Percentiles rank a stretch among this genome's conserved stretches.
These are phyloP conservation scores for Thaleichthys pacificus DNA, from an alignment of 2,797 vertebrate species.

Conservation along the genomic window DNA sequence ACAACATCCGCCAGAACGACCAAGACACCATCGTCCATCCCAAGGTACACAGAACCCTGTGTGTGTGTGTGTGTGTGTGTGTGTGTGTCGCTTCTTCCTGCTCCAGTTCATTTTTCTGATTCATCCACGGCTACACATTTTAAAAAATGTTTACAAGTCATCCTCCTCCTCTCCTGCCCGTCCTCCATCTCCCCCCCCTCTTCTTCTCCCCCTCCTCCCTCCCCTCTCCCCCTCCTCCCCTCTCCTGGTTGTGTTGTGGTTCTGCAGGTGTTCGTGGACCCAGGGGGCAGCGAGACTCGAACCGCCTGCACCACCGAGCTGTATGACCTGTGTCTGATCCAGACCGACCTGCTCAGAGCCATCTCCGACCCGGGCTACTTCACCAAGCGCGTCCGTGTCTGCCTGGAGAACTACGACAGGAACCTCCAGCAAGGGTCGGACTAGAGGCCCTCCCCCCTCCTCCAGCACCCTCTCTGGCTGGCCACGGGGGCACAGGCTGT, in stretches of 20 bases:
- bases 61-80: not conserved
- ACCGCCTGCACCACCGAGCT: constrained; percentile 76
- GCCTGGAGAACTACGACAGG: constrained; percentile 82
- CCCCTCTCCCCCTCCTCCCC: not conserved
- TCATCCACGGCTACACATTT: too few relatives aligned
- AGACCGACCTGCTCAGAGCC: constrained; percentile 84
- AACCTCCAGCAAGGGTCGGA: constrained; percentile 71
- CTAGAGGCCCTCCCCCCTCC: constrained; percentile 27
- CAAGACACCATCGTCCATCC: constrained; percentile 81
- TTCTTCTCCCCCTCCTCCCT: not conserved
- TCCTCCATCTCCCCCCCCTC: not conserved
- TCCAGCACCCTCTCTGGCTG: too few relatives aligned
- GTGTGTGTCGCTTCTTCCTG: not conserved
- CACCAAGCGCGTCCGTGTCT: constrained; percentile 73
- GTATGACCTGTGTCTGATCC: constrained; percentile 81
- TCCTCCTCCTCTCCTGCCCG: not conserved
- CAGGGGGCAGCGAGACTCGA: constrained; percentile 59
- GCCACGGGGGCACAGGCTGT: too few relatives aligned
- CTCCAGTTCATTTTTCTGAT: too few relatives aligned
- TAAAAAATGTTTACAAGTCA: not conserved
- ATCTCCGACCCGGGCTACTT: constrained; percentile 84
- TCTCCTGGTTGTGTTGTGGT: not conserved
- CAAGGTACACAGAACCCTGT: constrained; percentile 63
- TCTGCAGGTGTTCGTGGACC: constrained; percentile 73
- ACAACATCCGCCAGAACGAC: constrained; percentile 85